Percentiles rank a stretch among this genome's conserved stretches.
phyloP scores from a whole-genome alignment of 2,888 invertebrate species.

The Artemia sp. region DNA sequence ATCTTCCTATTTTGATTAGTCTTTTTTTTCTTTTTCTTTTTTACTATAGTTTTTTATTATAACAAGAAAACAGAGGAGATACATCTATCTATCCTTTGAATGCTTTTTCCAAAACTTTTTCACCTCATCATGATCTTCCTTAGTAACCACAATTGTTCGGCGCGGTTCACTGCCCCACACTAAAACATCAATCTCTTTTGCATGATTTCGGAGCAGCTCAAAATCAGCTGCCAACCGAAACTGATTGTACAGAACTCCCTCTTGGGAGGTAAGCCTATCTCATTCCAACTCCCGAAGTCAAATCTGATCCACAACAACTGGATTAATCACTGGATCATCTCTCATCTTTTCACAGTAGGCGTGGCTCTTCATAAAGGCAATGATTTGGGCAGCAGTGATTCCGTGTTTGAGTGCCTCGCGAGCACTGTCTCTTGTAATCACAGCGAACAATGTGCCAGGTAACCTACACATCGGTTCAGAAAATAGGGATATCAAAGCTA shows the following conservation, averaged over 20 bases:
- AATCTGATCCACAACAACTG: conserved; percentile 85
- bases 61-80: too few relatives aligned
- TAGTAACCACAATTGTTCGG: conserved; percentile 59
- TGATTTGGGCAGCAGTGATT: conserved; percentile 87
- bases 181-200: conserved; percentile 47
- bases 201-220: conserved; percentile 63
- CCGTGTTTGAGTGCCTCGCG: conserved; percentile 85
- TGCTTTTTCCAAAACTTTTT: conserved; percentile 94
- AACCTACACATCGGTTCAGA: conserved; percentile 84
- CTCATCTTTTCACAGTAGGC: conserved; percentile 49
- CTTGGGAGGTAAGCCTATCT: conserved; percentile 76
- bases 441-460: conserved; percentile 84
- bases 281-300: conserved; percentile 91
- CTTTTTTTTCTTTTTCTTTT: too few relatives aligned
- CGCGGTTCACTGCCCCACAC: conserved; percentile 74
- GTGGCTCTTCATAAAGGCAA: conserved; percentile 82
- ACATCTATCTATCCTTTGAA: conserved; percentile 44
- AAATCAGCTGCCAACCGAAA: conserved; percentile 62
- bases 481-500: conserved; percentile 78
- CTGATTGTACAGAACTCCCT: conserved; percentile 92
- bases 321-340: conserved; percentile 45
- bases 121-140: conserved; percentile 84
- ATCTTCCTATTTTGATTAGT: too few relatives aligned
- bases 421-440: conserved; percentile 83
- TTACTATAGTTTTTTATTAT: too few relatives aligned